Conservation (phyloP, 2,113 vertebrate genomes). For the Thermophis baileyi region DNA sequence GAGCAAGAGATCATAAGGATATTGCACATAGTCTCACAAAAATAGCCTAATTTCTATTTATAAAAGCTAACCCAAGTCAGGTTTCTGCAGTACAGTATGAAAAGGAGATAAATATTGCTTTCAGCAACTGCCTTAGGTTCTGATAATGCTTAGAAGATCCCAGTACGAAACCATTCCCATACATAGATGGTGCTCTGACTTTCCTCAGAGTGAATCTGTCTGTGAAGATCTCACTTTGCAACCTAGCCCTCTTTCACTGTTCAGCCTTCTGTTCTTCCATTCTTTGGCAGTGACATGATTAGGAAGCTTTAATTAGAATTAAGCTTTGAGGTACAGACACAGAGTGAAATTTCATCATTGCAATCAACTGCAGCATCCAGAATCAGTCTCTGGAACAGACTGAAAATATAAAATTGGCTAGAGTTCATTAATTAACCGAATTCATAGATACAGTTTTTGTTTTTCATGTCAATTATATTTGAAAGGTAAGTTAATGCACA, state of each 20-base stretch:
- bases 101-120: background rate
- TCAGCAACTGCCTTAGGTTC: background rate
- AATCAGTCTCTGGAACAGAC: background rate
- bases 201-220: background rate
- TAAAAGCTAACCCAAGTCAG: background rate
- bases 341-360: background rate
- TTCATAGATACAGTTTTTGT: slow-evolving; percentile 33
- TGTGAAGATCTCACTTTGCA: background rate
- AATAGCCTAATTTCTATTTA: background rate
- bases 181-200: background rate
- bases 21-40: background rate
- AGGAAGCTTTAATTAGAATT: background rate
- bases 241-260: background rate
- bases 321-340: background rate
- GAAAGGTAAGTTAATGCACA: slow-evolving; percentile 40
- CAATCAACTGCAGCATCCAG: background rate
- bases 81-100: background rate
- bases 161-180: background rate
- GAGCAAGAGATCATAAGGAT: background rate
- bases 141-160: background rate
- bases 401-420: slow-evolving; percentile 2
- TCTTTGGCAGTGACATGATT: background rate
- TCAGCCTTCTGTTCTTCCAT: background rate
- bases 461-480: slow-evolving; percentile 9
- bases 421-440: slow-evolving; percentile 21